phyloP scores from a whole-genome alignment of 2,797 vertebrate genomes.

The Manis javanica region DNA sequence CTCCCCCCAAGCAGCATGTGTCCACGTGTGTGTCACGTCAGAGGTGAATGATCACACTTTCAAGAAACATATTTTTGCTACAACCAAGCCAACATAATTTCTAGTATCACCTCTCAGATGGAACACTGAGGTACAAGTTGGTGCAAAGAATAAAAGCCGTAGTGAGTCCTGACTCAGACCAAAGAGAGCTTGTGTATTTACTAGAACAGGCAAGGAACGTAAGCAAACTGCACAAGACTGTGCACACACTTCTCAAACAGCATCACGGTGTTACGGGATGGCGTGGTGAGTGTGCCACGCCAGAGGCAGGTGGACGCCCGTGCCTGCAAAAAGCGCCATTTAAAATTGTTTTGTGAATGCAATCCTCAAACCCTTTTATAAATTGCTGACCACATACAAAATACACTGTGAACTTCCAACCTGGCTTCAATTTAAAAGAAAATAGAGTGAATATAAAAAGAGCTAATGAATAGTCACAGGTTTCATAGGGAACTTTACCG shows the following conservation, averaged over 20 bases:
- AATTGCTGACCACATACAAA: background rate
- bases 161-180: background rate
- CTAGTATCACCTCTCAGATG: background rate
- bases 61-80: background rate
- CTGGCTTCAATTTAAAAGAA: background rate
- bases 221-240: background rate
- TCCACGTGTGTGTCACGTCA: background rate
- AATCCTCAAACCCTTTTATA: background rate
- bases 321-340: background rate
- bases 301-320: background rate
- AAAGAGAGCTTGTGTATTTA: background rate
- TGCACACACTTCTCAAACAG: background rate
- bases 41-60: background rate
- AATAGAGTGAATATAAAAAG: background rate
- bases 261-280: background rate
- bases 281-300: background rate
- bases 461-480: slow-evolving; percentile 5
- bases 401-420: background rate
- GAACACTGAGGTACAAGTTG: background rate
- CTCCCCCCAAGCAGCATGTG: background rate
- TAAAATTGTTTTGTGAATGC: background rate
- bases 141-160: background rate
- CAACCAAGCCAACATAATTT: background rate
- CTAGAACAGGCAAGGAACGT: background rate
- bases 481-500: background rate